These are phyloP conservation scores for Falco novaeseelandiae DNA, from an alignment of 2,797 vertebrate species.

Conservation along the genomic window DNA sequence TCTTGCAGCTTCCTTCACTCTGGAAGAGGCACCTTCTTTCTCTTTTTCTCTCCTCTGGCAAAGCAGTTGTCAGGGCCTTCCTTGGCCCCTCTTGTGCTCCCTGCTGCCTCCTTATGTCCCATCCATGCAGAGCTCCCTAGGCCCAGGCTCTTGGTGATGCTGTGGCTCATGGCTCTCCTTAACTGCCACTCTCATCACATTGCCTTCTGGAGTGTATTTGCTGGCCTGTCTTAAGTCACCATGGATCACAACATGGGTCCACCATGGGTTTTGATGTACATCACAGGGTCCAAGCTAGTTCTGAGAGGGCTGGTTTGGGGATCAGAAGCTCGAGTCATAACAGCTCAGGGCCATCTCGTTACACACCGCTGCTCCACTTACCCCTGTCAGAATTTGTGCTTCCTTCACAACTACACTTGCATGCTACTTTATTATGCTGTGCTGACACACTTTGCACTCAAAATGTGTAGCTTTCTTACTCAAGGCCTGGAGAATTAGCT, in stretches of 20 bases:
- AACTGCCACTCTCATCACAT: neutral
- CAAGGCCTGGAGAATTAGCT: neutral
- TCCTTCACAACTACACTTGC: neutral
- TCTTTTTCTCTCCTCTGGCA: neutral
- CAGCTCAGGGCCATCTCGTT: neutral
- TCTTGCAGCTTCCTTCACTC: neutral
- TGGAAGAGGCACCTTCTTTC: neutral
- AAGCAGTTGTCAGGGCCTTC: rapidly evolving
- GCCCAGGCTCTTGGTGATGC: neutral
- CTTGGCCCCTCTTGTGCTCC: neutral
- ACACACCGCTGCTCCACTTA: neutral
- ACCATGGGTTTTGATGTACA: neutral
- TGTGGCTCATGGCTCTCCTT: neutral
- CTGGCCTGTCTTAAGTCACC: neutral
- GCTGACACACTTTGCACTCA: neutral
- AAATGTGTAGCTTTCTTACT: neutral
- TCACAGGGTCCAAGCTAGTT: neutral
- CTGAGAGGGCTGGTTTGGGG: neutral
- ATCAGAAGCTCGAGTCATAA: neutral
- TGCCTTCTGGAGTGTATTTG: neutral
- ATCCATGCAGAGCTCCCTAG: neutral
- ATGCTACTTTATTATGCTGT: neutral
- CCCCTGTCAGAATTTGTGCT: neutral
- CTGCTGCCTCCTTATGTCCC: neutral
- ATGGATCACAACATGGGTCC: neutral